A percentile compares a stretch with the other conserved stretches of the same genome.
These are phyloP conservation scores for Uria aalge DNA, from an alignment of 2,113 vertebrate genomes.

Conservation along the genomic window DNA sequence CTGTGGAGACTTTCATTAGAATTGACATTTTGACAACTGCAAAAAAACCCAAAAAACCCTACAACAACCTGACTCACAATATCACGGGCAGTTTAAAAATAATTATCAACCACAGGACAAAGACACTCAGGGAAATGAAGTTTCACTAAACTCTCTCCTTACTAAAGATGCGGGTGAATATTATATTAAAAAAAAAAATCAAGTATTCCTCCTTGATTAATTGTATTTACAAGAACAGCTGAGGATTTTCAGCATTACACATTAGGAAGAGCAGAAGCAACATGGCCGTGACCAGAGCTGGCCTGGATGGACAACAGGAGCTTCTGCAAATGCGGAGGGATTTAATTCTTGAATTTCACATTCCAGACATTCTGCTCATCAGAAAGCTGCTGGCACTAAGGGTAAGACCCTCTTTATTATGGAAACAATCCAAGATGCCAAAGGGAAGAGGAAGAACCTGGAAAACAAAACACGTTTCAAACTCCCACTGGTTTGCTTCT, in stretches of 20 bases:
- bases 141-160: not conserved
- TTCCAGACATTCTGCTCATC: not conserved
- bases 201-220: not conserved
- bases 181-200: not conserved
- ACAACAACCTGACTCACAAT: not conserved
- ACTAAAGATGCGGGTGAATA: not conserved
- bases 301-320: not conserved
- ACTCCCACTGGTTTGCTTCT: accelerated
- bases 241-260: not conserved
- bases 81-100: constrained; percentile 31
- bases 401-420: not conserved
- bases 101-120: constrained; percentile 38
- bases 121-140: constrained; percentile 2
- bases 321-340: not conserved
- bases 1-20: constrained; percentile 65
- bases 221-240: not conserved
- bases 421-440: not conserved
- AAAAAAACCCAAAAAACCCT: not conserved
- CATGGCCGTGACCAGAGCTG: not conserved
- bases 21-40: constrained; percentile 66
- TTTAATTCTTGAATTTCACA: constrained; percentile 7
- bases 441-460: not conserved
- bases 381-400: not conserved
- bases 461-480: not conserved
- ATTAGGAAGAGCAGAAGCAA: not conserved